phyloP scores from a whole-genome alignment of 2,888 invertebrate genomes.

The Apamea sordens region DNA sequence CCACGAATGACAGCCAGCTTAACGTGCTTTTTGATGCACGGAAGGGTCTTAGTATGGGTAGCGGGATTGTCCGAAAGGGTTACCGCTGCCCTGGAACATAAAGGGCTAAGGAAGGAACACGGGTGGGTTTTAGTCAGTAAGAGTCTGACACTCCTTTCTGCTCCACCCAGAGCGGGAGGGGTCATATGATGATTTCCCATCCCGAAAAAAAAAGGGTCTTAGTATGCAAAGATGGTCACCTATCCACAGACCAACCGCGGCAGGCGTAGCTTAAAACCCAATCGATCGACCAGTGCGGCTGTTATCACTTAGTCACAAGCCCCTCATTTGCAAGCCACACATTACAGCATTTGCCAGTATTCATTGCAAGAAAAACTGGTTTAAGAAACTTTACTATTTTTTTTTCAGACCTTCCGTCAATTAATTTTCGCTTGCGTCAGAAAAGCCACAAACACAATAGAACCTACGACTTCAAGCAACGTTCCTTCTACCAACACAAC shows the following conservation, averaged over 20 bases:
- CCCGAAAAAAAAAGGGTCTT: too few relatives aligned
- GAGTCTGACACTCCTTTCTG: too few relatives aligned
- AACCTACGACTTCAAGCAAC: background rate
- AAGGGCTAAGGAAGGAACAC: too few relatives aligned
- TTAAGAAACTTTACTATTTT: background rate
- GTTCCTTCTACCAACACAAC: constrained; percentile 16
- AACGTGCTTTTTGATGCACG: background rate
- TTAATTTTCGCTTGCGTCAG: background rate
- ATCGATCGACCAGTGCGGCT: background rate
- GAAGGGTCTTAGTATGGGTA: background rate
- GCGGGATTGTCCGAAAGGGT: too few relatives aligned
- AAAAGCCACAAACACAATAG: background rate
- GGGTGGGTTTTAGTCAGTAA: too few relatives aligned
- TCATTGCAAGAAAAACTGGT: background rate
- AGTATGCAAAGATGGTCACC: background rate
- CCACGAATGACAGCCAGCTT: background rate
- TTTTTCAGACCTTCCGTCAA: background rate
- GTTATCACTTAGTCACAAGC: background rate
- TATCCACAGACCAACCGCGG: background rate
- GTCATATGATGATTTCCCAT: too few relatives aligned
- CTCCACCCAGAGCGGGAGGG: too few relatives aligned
- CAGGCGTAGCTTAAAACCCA: background rate
- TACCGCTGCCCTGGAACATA: too few relatives aligned
- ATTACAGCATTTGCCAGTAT: background rate
- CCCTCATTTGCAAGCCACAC: background rate